phyloP scores from a whole-genome alignment of 2,113 vertebrate species.

The Capreolus pygargus region DNA sequence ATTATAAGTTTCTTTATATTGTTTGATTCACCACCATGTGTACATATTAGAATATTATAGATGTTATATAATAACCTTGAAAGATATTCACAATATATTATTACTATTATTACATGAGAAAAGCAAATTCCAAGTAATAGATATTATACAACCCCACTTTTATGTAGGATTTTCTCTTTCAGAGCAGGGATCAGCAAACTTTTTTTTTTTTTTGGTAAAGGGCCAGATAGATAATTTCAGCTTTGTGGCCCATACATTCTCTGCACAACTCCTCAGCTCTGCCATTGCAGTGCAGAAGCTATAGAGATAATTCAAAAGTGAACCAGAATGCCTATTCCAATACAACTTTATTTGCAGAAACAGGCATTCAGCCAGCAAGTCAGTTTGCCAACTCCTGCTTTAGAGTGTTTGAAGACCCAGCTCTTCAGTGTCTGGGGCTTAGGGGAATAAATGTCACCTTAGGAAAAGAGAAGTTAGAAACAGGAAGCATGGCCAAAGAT shows the following conservation, averaged over 20 bases:
- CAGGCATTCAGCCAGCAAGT: neutral
- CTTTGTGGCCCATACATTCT: neutral
- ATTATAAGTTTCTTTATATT: neutral
- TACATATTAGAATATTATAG: neutral
- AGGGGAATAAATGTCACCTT: neutral
- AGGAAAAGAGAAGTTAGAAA: neutral
- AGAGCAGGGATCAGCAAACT: neutral
- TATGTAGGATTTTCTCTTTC: neutral
- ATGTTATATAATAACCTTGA: neutral
- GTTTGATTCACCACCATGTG: neutral
- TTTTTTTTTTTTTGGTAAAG: neutral
- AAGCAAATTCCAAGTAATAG: neutral
- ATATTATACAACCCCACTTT: neutral
- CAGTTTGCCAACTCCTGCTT: neutral
- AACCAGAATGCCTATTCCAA: neutral
- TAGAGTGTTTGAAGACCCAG: neutral
- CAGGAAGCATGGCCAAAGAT: neutral
- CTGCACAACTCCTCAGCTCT: neutral
- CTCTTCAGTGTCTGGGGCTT: neutral
- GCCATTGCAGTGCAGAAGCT: neutral
- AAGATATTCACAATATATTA: neutral
- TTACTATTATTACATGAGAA: slow-evolving; percentile 13
- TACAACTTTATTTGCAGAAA: neutral
- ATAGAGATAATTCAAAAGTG: neutral
- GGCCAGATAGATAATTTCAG: neutral